Conservation (phyloP, 2,888 invertebrate species). For the Drosophila infuscata region DNA sequence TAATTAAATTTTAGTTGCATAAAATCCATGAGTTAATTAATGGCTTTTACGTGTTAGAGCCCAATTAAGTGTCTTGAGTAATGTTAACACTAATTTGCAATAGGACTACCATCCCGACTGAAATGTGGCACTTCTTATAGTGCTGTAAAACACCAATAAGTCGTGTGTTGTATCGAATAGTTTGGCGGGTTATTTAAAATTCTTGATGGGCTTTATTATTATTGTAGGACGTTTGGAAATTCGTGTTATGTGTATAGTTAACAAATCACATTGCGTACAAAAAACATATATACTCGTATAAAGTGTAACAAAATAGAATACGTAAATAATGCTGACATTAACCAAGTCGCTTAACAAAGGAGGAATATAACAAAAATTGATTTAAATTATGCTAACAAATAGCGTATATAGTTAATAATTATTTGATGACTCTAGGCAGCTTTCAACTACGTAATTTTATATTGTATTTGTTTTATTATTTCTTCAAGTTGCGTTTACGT, state of each 20-base stretch:
- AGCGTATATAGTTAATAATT: conserved; percentile 41
- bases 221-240: conserved; percentile 81
- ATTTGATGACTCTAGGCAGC: conserved; percentile 27
- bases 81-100: conserved; percentile 20
- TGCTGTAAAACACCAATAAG: conserved; percentile 5
- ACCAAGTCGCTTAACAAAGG: conserved; percentile 64
- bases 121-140: not conserved
- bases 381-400: conserved; percentile 53
- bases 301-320: conserved; percentile 58
- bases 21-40: not conserved
- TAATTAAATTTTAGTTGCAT: conserved; percentile 9
- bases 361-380: conserved; percentile 55
- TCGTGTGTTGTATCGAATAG: not conserved
- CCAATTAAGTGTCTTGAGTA: conserved; percentile 27
- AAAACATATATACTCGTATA: conserved; percentile 60
- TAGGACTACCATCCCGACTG: conserved; percentile 27
- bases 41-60: conserved; percentile 6
- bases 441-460: conserved; percentile 6
- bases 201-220: conserved; percentile 78
- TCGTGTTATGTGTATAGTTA: conserved; percentile 59
- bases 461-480: conserved; percentile 40
- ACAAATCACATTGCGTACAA: conserved; percentile 75
- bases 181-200: conserved; percentile 9
- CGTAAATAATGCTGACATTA: conserved; percentile 32
- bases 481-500: conserved; percentile 70